Percentiles rank a stretch among this genome's conserved stretches.
phyloP scores from a whole-genome alignment of 2,888 invertebrate genomes.

The Erpobdella octoculata region DNA sequence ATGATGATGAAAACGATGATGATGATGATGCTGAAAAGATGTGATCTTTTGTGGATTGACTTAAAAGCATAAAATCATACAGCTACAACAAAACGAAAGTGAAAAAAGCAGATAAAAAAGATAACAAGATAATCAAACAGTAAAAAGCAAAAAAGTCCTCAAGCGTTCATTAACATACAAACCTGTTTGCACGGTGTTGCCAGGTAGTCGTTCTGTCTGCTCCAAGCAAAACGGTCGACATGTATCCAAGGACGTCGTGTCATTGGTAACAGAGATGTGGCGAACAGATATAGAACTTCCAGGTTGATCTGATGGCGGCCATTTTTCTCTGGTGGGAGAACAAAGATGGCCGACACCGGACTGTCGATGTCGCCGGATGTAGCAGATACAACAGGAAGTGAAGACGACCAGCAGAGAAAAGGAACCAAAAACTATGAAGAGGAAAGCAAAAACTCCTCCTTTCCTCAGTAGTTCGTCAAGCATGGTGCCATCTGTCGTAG shows the following conservation, averaged over 20 bases:
- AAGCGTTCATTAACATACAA: no score
- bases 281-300: not conserved
- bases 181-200: no score
- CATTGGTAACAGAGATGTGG: no score
- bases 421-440: slow-evolving; percentile 4
- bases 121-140: no score
- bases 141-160: no score
- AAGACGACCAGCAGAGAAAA: not conserved
- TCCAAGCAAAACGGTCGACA: no score
- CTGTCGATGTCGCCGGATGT: not conserved
- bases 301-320: not conserved
- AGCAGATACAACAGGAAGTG: not conserved
- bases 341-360: not conserved
- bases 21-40: slow-evolving; percentile 9
- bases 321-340: not conserved
- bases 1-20: slow-evolving; percentile 8
- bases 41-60: no score
- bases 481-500: not conserved
- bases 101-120: no score
- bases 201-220: no score
- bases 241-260: no score
- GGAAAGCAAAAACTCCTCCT: slow-evolving; percentile 6
- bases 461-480: not conserved
- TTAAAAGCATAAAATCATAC: no score
- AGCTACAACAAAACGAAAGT: no score